Percentiles rank a stretch among this genome's conserved stretches.
These are phyloP conservation scores for Lindbergichthys nudifrons DNA, from an alignment of 2,797 vertebrate genomes.

Conservation along the genomic window DNA sequence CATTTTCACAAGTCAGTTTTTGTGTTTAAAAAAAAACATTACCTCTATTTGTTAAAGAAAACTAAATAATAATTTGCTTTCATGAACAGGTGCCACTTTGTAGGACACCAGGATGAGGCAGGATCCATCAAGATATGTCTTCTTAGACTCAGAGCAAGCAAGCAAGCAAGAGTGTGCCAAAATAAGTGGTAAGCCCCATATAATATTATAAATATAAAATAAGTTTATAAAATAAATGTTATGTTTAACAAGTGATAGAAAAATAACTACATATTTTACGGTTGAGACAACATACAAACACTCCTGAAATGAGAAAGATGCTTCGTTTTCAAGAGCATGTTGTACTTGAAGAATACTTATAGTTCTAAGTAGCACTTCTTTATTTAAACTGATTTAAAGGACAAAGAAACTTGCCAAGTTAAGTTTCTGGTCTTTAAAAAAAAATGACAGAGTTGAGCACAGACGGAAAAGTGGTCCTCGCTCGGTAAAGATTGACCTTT, in stretches of 20 bases:
- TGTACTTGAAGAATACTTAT: slow-evolving; percentile 10
- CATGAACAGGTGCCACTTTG: slow-evolving; percentile 60
- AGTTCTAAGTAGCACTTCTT: slow-evolving; percentile 11
- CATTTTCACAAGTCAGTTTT: slow-evolving; percentile 11
- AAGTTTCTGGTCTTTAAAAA: slow-evolving; percentile 49
- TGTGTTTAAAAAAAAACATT: slow-evolving; percentile 4
- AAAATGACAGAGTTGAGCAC: slow-evolving; percentile 30
- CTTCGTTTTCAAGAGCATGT: neutral
- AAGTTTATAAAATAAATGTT: neutral
- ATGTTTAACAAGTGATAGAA: slow-evolving; percentile 18
- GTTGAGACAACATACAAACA: neutral
- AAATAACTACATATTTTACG: neutral
- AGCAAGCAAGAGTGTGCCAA: slow-evolving; percentile 33
- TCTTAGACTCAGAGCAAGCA: slow-evolving; percentile 35
- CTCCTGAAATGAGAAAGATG: too few species aligned
- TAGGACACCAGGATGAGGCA: slow-evolving; percentile 42
- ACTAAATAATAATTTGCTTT: slow-evolving; percentile 34
- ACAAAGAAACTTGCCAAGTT: slow-evolving; percentile 26
- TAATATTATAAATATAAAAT: slow-evolving; percentile 4
- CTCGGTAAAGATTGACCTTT: slow-evolving; percentile 42
- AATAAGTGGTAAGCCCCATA: slow-evolving; percentile 39
- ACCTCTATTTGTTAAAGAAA: slow-evolving; percentile 36
- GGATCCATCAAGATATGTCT: slow-evolving; percentile 30
- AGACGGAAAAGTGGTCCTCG: slow-evolving; percentile 25
- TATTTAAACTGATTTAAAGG: slow-evolving; percentile 14